Evolutionary conservation across 2,888 invertebrate species (phyloP), one percentile per base, ranked within the genome.

Genomic region (Calameuta pallipes): DNA sequence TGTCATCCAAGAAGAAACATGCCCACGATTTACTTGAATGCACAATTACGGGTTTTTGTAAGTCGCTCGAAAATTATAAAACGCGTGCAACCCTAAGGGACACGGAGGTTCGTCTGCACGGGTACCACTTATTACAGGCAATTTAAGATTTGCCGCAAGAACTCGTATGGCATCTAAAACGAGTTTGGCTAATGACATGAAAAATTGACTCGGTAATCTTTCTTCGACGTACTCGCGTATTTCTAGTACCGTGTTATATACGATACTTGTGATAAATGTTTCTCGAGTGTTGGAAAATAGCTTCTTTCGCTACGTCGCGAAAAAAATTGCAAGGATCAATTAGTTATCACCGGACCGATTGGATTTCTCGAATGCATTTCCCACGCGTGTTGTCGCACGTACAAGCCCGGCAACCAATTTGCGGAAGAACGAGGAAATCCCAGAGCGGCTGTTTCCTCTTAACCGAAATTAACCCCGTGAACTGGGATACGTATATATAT

Each of bases 401-500:
- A 85, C 85, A 15, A 80, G 80, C 79, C 80, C 78, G 81, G 80
- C 82, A 76, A 80, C 82, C 85, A 85, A 86, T 86, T 86, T 85
- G 83, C 78, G 80, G 78, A 73, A 75, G 73, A 79, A 41, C 78
- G 73, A 36, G 34, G 75, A 82, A 82, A 82, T 89, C 89, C 89
- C 89, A 80, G 77, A 79, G 86, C 86, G 86, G 80, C 87, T 87
- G 87, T 89, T 87, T 87, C 85, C 86, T 87, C 87, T 88, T 89
- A 86, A 84, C 87, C 85, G 81, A 87, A 89, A 88, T 89, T 89
- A 89, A 88, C 87, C 87, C 76, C 11, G 13, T 33, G 73, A 41
- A 31, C 74, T 15, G 33, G 31, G 23, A 36, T 33, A 56, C 9
- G 56, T 9, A 33, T 33, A 33, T 33, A 33, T 33, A 2, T 56